Evolutionary conservation across 2,888 invertebrate genomes (phyloP), one percentile per base, ranked within the genome.

Genomic region (Cerastis leucographa): DNA sequence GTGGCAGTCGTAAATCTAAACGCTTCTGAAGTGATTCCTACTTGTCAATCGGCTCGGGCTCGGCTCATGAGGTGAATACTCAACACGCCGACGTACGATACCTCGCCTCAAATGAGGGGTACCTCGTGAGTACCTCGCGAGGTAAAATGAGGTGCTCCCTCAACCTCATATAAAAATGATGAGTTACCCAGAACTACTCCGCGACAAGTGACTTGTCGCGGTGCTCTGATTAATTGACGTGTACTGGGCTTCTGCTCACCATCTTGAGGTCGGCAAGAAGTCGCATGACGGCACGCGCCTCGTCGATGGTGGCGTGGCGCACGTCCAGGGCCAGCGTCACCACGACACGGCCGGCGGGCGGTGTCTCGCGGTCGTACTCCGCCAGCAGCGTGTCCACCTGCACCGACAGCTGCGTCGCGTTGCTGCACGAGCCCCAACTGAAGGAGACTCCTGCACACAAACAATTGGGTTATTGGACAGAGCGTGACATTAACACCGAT

Each of bases 281-380:
- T 22, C 92, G 90, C 83, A 98, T 95, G 72, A 97, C 95, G 14
- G 97, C 97, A 88, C 97, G 96, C 29, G 94, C 90, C 90, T 98
- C 98, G 90, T 97, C 97, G 91, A 98, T 92, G 86, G 97, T 97
- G 51, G 98, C 96, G 90, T 98, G 98, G 71, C 96, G 94, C 74
- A 98, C 93, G 78, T 97, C 96, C 49, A 98, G 91, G 46, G 96
- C 96, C 65, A 98, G 93, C 44, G 87, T 87, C 25, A 98, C 97
- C 17, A 86, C 88, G 1, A 97, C 97, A 9, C 93, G 91, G 7
- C 78, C 73, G 19, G 83, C 87, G 7, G 94, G 93, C 62, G 92
- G 84, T 74, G 87, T 79, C 79, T 93, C 94, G 81, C 95, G 95
- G 82, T 96, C 96, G 87, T 96, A 96, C 88, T 94, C 94, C 71